Evolutionary conservation across 2,113 vertebrate genomes (phyloP), one percentile per base, ranked within the genome.

Genomic region (Tupaia tana): DNA sequence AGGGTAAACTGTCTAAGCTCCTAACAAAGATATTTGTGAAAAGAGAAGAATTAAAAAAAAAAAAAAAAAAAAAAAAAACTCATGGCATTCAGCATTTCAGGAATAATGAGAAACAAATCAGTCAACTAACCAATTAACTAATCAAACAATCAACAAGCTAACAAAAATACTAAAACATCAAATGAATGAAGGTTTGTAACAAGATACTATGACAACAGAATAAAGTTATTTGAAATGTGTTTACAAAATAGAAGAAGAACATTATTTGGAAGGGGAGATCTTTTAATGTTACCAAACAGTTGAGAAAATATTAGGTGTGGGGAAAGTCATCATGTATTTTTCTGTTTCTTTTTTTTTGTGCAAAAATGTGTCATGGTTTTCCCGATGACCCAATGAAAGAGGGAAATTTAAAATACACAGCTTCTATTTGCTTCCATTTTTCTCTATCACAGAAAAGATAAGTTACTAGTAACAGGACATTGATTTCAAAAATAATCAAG

Each of bases 181-280:
- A 93, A 31, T 52, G 43, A 86, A 56, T 64, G 3, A 2, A 78
- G 10, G 25, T 82, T 58, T 94, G 27, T 82, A 54, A n/a, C 59
- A 77, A 70, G 73, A 64, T 82, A 77, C 12, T 77, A 15, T 34
- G 14, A 59, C 19, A 86, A 56, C 12, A 84, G 66, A 70, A n/a
- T 70, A 84, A 54, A 77, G 12, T 88, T 88, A 88, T 78, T 87
- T 93, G 25, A 87, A 10, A 34, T 64, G 71, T 59, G 19, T 89
- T 86, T 85, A 82, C 43, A 43, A 70, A 84, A 66, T 15, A 73
- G 58, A 78, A 88, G 52, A 88, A 73, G 34, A 31, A 2, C 11
- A 79, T 9, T 58, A 4, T 66, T 34, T 75, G 29, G 11, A 74
- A 27, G 10, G 31, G 19, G 7, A 25, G 15, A 52, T 29, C 10